Evolutionary conservation across 2,113 vertebrate genomes (phyloP).

Genomic region (Emydocephalus ijimae): DNA sequence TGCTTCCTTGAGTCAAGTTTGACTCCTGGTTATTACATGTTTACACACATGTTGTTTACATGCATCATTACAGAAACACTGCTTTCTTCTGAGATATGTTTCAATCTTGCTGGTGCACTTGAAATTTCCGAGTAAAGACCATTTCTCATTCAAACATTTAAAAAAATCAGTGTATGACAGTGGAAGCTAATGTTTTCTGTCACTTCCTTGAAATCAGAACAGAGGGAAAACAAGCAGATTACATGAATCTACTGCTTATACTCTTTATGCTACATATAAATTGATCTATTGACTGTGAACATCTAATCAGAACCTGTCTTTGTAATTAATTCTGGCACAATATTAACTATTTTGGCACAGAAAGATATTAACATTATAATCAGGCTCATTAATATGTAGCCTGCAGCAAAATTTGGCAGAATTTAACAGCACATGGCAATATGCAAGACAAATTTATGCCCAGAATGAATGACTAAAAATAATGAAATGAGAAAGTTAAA

Average conservation of each 20-base stretch:
- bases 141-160: neutral
- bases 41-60: neutral
- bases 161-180: neutral
- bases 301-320: neutral
- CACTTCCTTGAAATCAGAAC: neutral
- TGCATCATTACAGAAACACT: neutral
- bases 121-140: neutral
- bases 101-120: neutral
- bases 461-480: neutral
- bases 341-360: neutral
- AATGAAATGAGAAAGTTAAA: conserved; percentile 28
- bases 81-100: neutral
- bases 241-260: neutral
- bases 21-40: neutral
- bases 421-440: neutral
- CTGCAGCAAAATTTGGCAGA: neutral
- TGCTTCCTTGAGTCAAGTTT: neutral
- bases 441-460: neutral
- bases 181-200: neutral
- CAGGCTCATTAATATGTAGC: neutral
- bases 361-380: neutral
- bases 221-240: neutral
- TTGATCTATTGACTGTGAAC: neutral
- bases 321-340: neutral
- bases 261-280: neutral